phyloP scores from a whole-genome alignment of 37 sponge, comb jelly and placozoan species.

The Cladorhizidae sp. region DNA sequence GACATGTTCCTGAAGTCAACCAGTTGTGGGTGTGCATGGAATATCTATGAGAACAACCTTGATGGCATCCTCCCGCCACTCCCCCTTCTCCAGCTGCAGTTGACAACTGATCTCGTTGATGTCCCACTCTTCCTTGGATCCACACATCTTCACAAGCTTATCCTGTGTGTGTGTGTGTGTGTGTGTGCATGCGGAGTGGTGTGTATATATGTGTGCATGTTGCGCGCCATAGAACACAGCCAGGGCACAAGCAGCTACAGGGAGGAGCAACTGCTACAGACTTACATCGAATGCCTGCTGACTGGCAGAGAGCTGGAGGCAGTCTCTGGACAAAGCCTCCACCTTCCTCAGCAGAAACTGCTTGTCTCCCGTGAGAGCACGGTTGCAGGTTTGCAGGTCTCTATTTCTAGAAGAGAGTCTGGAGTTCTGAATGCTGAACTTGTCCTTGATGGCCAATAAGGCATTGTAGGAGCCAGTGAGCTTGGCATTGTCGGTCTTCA shows the following conservation, averaged over 20 bases:
- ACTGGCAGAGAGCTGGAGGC: background rate
- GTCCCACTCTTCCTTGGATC: background rate
- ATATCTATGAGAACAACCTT: background rate
- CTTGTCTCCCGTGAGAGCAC: background rate
- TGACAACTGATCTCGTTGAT: background rate
- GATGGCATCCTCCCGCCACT: too few relatives aligned
- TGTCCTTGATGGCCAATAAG: conserved; percentile 21
- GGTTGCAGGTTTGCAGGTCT: background rate
- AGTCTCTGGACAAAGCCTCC: background rate
- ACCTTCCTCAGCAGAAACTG: background rate
- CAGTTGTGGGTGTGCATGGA: background rate
- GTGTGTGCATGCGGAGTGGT: too few relatives aligned
- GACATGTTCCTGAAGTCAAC: background rate
- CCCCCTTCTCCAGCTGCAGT: too few relatives aligned
- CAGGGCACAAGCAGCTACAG: too few relatives aligned
- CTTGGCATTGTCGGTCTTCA: conserved; percentile 45
- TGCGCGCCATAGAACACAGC: too few relatives aligned
- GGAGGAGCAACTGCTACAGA: background rate
- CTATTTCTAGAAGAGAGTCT: background rate
- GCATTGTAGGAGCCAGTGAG: conserved; percentile 52
- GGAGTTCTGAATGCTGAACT: conserved; percentile 29
- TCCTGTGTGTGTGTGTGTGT: too few relatives aligned
- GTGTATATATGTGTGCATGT: too few relatives aligned
- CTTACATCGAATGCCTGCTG: conserved; percentile 4
- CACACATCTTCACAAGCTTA: background rate